Evolutionary conservation across 2,888 invertebrate genomes (phyloP).

Genomic region (Yponomeuta malinellus): DNA sequence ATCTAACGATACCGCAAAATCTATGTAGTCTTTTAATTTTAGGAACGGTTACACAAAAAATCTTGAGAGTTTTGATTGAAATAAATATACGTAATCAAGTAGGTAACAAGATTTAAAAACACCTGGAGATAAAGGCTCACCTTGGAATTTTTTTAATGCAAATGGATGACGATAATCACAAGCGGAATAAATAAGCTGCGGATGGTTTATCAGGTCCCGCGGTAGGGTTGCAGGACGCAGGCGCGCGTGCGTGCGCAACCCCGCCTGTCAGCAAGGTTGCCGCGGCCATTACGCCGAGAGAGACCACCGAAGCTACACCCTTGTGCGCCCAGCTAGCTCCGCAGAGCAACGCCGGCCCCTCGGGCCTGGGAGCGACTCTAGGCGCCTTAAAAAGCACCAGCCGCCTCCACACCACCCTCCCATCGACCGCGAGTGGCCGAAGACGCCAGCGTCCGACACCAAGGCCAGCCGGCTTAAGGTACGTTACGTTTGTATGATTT

Average conservation of each 20-base stretch:
- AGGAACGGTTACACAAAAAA: neutral
- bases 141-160: constrained; percentile 27
- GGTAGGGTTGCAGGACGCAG: constrained; percentile 51
- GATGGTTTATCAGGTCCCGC: constrained; percentile 31
- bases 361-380: constrained; percentile 46
- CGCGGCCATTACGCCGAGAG: constrained; percentile 63
- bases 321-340: constrained; percentile 60
- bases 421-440: constrained; percentile 34
- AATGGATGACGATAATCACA: constrained; percentile 30
- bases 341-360: constrained; percentile 70
- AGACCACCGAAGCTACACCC: constrained; percentile 59
- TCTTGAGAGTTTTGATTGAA: neutral
- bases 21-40: neutral
- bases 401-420: constrained; percentile 18
- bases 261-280: constrained; percentile 40
- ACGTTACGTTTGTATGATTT: constrained; percentile 28
- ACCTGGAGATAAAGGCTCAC: constrained; percentile 25
- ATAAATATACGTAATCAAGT: neutral
- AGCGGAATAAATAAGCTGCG: constrained; percentile 31
- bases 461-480: constrained; percentile 55
- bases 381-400: constrained; percentile 14
- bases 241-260: constrained; percentile 48
- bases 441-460: constrained; percentile 65
- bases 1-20: neutral
- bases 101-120: constrained; percentile 7